Conservation (phyloP, 2,113 vertebrate species). For the Neogobius melanostomus region DNA sequence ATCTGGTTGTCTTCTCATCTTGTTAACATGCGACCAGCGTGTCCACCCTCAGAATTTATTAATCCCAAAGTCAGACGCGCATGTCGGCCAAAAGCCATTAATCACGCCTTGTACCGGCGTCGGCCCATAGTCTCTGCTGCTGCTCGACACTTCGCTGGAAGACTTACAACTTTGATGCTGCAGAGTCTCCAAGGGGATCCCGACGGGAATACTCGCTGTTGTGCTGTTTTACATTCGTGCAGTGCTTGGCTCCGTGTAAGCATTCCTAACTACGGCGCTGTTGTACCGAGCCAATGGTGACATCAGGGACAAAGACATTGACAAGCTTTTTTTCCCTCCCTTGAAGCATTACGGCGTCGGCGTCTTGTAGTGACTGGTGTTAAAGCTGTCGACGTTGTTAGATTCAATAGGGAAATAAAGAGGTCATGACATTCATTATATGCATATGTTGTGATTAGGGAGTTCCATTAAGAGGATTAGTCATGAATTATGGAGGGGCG, state of each 20-base stretch:
- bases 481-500: neutral
- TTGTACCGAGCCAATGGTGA: slow-evolving; percentile 2
- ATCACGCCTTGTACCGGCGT: neutral
- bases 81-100: slow-evolving; percentile 3
- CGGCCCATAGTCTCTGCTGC: neutral
- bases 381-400: neutral
- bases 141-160: neutral
- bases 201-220: neutral
- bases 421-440: neutral
- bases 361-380: neutral
- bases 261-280: neutral
- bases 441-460: neutral
- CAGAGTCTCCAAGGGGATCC: neutral
- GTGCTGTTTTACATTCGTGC: neutral
- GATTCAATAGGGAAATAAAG: neutral
- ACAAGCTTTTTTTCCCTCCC: neutral
- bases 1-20: neutral
- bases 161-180: neutral
- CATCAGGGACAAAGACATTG: slow-evolving; percentile 3
- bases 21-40: neutral
- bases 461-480: neutral
- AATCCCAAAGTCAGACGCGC: neutral
- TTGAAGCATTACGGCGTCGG: neutral
- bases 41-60: slow-evolving; percentile 1
- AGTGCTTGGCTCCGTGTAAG: neutral